Conservation (phyloP, 2,797 vertebrate species). For the Natrix natrix region DNA sequence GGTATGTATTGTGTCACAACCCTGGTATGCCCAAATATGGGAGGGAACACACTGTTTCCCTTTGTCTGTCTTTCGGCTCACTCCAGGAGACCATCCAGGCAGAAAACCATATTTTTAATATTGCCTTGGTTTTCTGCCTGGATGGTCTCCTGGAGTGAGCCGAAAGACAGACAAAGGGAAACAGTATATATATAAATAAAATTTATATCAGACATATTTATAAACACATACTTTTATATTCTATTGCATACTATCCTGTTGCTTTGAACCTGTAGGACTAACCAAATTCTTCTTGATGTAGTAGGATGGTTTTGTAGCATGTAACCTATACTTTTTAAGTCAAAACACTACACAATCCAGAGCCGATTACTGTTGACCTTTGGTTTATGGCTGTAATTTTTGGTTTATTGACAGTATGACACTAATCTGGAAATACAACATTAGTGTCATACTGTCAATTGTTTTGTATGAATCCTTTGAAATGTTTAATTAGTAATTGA, state of each 20-base stretch:
- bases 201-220: not conserved
- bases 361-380: not conserved
- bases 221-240: not conserved
- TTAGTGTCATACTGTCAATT: not conserved
- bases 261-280: not conserved
- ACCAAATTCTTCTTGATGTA: not conserved
- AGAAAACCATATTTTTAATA: too few species aligned
- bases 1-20: too few species aligned
- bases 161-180: too few species aligned
- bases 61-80: too few species aligned
- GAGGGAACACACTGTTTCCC: too few species aligned
- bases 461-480: slow-evolving; percentile 30
- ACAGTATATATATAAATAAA: too few species aligned
- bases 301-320: not conserved
- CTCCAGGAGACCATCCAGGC: too few species aligned
- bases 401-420: slow-evolving; percentile 26
- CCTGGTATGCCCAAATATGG: too few species aligned
- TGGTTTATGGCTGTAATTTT: slow-evolving; percentile 6
- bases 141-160: too few species aligned
- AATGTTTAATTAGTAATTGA: slow-evolving; percentile 42
- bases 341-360: not conserved
- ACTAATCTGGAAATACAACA: slow-evolving; percentile 35
- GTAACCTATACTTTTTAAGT: not conserved
- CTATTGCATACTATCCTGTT: not conserved
- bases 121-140: too few species aligned